Evolutionary conservation across 2,113 vertebrate species (phyloP), one percentile per base, ranked within the genome.

Genomic region (Amblyopsis rosae): DNA sequence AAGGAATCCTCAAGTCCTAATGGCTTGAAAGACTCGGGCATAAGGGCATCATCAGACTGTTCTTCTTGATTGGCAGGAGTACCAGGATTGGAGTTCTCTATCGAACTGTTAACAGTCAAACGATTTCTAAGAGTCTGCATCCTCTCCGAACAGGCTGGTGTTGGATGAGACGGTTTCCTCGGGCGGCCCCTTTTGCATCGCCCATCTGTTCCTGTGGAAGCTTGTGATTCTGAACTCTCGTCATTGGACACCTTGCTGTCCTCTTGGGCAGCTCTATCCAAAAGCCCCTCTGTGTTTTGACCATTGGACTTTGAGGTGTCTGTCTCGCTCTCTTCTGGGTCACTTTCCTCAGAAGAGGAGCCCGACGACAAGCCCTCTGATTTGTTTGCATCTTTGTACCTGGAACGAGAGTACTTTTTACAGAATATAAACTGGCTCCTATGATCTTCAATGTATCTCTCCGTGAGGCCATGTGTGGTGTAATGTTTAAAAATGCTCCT

Each of bases 401-500:
- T 77, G 41, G 93, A 66, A 49, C 90, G 91, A 0, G 89, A 81
- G 74, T 90, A 92, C 56, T 81, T 95, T 90, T 95, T 98, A 83
- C 94, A 99, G 48, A 96, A 95, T 86, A 99, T 95, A 67, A 99
- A 95, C 80, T 96, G 93, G 84, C 93, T 94, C 71, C 95, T 94
- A 71, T 96, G 96, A 69, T 97, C 95, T 80, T 95, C 93, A 64
- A 96, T 96, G 90, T 95, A 97, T 62, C 94, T 91, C 83, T 98
- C 97, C 62, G 95, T 93, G 80, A 99, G 93, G 65, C 98, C 98
- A 69, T 99, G 98, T 82, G 95, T 96, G 79, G 94, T 95, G 59
- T 99, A 99, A 92, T 99, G 98, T 75, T 95, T 95, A 75, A 98
- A 94, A 72, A 99, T 95, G 82, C 93, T 96, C 80, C 92, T 94